Percentiles rank a stretch among this genome's conserved stretches.
phyloP scores from a whole-genome alignment of 2,113 vertebrate genomes.

The Melanostigma gelatinosum region DNA sequence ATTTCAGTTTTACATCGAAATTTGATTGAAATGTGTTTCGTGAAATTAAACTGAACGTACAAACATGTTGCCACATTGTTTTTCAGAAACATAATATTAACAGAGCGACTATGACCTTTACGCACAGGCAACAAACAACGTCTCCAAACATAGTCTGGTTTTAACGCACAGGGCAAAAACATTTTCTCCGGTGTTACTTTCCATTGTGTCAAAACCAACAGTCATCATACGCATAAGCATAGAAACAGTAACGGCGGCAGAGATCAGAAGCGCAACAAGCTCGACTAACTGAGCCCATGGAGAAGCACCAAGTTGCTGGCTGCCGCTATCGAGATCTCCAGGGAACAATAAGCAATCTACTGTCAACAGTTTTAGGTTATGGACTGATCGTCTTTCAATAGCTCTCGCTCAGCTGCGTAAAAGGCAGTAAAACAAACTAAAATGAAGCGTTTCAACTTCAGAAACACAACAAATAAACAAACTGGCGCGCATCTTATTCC shows the following conservation, averaged over 20 bases:
- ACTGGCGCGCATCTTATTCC: neutral
- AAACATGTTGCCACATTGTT: neutral
- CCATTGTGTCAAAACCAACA: constrained; percentile 11
- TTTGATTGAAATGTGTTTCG: neutral
- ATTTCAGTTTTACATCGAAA: neutral
- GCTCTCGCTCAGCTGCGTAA: constrained; percentile 36
- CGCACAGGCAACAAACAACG: constrained; percentile 17
- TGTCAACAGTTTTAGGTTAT: constrained; percentile 75
- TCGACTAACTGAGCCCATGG: constrained; percentile 27
- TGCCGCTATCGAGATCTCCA: constrained; percentile 62
- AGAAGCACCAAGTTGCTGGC: constrained; percentile 53
- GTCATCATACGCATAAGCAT: neutral
- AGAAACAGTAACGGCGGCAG: constrained; percentile 16
- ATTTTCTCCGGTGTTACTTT: constrained; percentile 7
- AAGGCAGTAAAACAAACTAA: constrained; percentile 3
- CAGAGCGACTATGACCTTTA: constrained; percentile 25
- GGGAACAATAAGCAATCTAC: constrained; percentile 79
- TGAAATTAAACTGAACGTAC: neutral
- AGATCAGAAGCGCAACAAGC: constrained; percentile 25
- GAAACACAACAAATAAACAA: constrained; percentile 34
- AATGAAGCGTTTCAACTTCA: constrained; percentile 15
- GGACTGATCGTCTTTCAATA: constrained; percentile 64
- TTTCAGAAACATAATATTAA: neutral
- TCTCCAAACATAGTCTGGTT: constrained; percentile 28
- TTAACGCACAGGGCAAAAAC: constrained; percentile 30